Base-by-base conservation (phyloP, 2,113 vertebrate genomes). In the Ceyx cyanopectus region DNA sequence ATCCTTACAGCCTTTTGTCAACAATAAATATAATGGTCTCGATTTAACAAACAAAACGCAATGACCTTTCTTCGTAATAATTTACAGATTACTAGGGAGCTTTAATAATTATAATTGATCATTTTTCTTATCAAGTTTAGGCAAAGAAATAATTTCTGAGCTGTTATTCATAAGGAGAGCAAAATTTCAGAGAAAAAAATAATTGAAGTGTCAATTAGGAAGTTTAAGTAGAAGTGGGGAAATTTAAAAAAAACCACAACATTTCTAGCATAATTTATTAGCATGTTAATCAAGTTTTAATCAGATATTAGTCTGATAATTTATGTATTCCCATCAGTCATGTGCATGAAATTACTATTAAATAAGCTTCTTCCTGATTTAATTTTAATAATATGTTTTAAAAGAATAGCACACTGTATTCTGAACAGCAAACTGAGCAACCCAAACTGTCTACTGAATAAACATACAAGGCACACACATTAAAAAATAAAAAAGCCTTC, bases 171-270 rank as follows among this genome's bases (percentile, higher is more conserved):
- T 54, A 78, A 63, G 56, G 83, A 93, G 95, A 86, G 72, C 54
- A 95, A 96, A 34, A 34, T 34, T 34, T 34, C 34, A 34, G 34
- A 34, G 34, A 34, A 34, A 7, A 34, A 34, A 95, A 89, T 92
- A 90, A 95, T 87, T 94, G 89, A 96, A 93, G 86, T 95, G 91
- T 96, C 96, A 97, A 91, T 45, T 84, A 82, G n/a, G 72, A 93
- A 76, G 75, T 85, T 95, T 91, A 97, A 94, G 88, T 48, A 93
- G 83, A 92, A 90, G 65, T 67, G 91, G 72, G 74, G 82, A 90
- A 85, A 85, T 90, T 95, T 37, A 37, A 69, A 94, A 93, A 90
- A 91, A 91, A 62, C 0, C 30, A 76, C 80, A 95, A 96, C 85
- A 91, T 81, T 92, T 56, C 86, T 57, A 92, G 72, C 90, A 94